Evolutionary conservation across 2,113 vertebrate genomes (phyloP), one percentile per base, ranked within the genome.

Genomic region (Clarias magur): DNA sequence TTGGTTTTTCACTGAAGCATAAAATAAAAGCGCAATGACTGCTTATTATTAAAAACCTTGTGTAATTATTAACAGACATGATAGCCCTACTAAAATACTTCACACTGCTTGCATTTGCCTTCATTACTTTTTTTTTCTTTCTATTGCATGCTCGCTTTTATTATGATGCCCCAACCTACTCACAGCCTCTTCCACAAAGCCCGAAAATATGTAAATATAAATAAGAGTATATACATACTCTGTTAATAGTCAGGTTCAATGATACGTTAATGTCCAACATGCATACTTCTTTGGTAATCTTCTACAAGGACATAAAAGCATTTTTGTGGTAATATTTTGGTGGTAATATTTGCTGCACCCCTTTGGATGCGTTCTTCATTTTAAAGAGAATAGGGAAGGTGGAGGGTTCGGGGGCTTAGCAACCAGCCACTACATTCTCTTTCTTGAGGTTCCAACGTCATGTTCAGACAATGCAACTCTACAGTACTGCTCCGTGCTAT

Each of bases 131-230:
- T 93, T 34, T 1, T 48, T 48, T 7, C 48, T 48, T 48, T 48
- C 48, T 48, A 97, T 97, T 91, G 96, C 91, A 86, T 94, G 96
- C 92, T 96, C 53, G 84, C 70, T 85, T 85, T 85, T 85, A 75
- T 86, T 72, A 86, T 86, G 78, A 60, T 60, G 34, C 96, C 88
- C 91, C 91, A 0, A 92, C 94, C 0, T 94, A 95, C 87, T 96
- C 96, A n/a, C 13, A 38, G 57, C 27, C 89, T 95, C 96, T 90
- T 96, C 96, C 92, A 95, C 94, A 94, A 89, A 70, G 19, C 3
- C 48, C 68, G n/a, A 30, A 59, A 34, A 34, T 34, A 34, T 34
- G 2, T 34, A 34, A 73, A 25, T 42, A 9, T 21, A 7, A 11
- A 38, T 38, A 48, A 19, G 10, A 72, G 63, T 53, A 76, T 38